Conservation (phyloP, 2,797 vertebrate species). For the Crypturellus tataupa region DNA sequence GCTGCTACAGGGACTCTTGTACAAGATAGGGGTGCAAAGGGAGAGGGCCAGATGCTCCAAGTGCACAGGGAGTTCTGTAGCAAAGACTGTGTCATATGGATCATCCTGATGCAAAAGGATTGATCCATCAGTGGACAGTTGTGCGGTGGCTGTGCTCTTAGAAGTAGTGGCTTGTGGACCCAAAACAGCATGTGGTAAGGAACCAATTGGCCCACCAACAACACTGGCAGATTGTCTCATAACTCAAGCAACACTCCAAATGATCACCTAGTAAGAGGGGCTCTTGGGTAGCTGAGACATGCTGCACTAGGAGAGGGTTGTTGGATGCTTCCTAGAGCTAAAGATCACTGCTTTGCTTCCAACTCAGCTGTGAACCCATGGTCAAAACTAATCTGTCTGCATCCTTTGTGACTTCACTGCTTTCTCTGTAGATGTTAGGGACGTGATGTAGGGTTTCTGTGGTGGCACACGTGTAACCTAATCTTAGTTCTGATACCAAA, state of each 20-base stretch:
- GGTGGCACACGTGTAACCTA: not conserved
- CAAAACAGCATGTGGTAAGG: not conserved
- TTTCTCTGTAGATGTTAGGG: not conserved
- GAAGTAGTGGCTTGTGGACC: not conserved
- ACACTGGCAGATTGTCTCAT: not conserved
- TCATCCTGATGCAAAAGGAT: not conserved
- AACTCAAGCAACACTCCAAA: not conserved
- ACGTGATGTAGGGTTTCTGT: not conserved
- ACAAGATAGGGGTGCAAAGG: accelerated
- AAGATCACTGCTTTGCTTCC: not conserved
- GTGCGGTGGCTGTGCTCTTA: not conserved
- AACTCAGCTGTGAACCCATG: not conserved
- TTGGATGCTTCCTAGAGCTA: not conserved
- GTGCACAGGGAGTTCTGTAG: not conserved
- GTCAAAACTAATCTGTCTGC: not conserved
- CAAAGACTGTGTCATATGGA: not conserved
- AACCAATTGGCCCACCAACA: not conserved
- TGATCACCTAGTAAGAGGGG: not conserved
- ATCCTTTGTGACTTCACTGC: not conserved
- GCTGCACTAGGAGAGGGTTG: not conserved
- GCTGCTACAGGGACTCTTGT: not conserved
- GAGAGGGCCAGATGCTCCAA: not conserved
- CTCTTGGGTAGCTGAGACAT: not conserved
- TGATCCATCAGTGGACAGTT: not conserved
- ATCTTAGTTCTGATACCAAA: not conserved